These are phyloP conservation scores for Metellina segmentata DNA, from an alignment of 2,888 invertebrate genomes.

Conservation along the genomic window DNA sequence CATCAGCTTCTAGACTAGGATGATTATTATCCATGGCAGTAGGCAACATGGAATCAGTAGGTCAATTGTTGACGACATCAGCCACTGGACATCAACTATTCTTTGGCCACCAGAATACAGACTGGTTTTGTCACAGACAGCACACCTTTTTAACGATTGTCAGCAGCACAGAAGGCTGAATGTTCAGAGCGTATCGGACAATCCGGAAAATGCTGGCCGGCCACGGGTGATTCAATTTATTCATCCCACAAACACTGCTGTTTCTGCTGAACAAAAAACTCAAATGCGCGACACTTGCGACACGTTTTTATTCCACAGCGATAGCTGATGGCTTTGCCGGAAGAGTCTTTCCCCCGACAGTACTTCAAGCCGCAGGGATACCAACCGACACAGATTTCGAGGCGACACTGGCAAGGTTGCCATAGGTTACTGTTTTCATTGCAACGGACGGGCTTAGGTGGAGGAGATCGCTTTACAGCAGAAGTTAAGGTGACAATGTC, in stretches of 20 bases:
- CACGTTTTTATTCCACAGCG: conserved; percentile 98
- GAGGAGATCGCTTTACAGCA: conserved; percentile 88
- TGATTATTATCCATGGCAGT: background rate
- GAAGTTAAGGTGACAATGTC: conserved; percentile 85
- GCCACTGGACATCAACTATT: background rate
- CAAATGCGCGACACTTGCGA: conserved; percentile 92
- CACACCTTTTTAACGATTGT: too few relatives aligned
- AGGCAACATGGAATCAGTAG: background rate
- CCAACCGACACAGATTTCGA: conserved; percentile 95
- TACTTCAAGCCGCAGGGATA: conserved; percentile 97
- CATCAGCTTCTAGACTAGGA: background rate
- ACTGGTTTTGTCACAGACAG: too few relatives aligned
- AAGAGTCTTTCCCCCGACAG: conserved; percentile 89
- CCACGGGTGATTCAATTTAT: background rate
- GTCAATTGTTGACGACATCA: background rate
- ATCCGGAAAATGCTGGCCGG: too few relatives aligned
- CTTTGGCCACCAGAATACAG: too few relatives aligned
- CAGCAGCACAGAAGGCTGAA: too few relatives aligned
- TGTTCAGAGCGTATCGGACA: too few relatives aligned
- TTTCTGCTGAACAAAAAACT: conserved; percentile 91
- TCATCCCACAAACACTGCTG: conserved; percentile 86
- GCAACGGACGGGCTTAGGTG: conserved; percentile 81
- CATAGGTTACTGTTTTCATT: conserved; percentile 78
- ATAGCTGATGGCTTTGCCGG: conserved; percentile 87
- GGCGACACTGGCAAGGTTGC: conserved; percentile 89